Evolutionary conservation across 2,888 invertebrate genomes (phyloP), one percentile per base, ranked within the genome.

Genomic region (Galerucella nymphaeae): DNA sequence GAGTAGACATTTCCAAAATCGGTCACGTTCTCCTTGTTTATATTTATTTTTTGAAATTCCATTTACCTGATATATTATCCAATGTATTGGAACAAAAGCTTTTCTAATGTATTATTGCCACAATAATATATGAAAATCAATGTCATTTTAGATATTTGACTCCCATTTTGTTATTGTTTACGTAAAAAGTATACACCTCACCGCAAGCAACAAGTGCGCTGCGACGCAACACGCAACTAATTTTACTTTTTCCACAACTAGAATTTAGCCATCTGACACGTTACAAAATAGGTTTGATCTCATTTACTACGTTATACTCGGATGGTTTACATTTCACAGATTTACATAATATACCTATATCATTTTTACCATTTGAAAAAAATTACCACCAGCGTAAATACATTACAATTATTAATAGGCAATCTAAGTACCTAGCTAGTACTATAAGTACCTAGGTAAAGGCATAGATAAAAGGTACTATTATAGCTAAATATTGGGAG

Each of bases 201-300:
- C 45, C 53, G 23, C 42, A 18, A 69, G 64, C 70, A 70, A 70
- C 70, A 70, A 70, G 70, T 70, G 63, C 70, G 63, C 63, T 55
- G 57, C 70, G 64, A 63, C 45, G 16, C 53, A 53, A 53, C 16
- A 63, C 58, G 16, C 53, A 53, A 53, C 53, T 63, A 63, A 70
- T 57, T 70, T 70, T 70, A 62, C 66, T 68, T 68, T 68, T 67
- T 50, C 8, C 45, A 20, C 30, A 16, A 38, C 30, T 38, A 38
- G 30, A 38, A 66, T 66, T 66, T 66, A 38, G 11, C 20, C 14
- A 42, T 42, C 13, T 45, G 58, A 58, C 42, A 66, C 53, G 69
- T 62, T 62, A 48, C 55, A 62, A 69, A 68, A 68, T 48, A 41
- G 48, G 9, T 57, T 20, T 13, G 68, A 41, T 68, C 59, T 16